phyloP scores from a whole-genome alignment of 2,113 vertebrate species.

The Microcebus ravelobensis region DNA sequence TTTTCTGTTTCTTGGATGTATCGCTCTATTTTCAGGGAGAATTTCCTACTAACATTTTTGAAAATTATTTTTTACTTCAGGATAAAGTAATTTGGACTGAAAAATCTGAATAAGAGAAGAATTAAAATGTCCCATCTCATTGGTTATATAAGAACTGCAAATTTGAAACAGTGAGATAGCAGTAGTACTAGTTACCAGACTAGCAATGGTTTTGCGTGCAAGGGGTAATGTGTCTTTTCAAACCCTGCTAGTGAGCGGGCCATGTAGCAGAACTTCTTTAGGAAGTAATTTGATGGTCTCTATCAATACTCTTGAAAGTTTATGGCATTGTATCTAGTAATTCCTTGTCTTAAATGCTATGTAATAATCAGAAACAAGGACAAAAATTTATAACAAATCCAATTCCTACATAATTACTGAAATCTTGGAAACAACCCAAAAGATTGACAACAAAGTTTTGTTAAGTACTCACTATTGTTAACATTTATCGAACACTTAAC shows the following conservation, averaged over 20 bases:
- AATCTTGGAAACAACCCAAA: background rate
- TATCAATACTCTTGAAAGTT: background rate
- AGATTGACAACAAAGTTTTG: background rate
- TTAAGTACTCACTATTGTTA: background rate
- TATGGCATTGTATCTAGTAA: background rate
- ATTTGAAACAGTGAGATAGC: accelerated
- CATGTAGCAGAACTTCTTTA: background rate
- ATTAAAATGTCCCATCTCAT: background rate
- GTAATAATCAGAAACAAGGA: background rate
- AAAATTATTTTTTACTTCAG: background rate
- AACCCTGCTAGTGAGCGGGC: background rate
- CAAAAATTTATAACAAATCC: background rate
- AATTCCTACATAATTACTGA: background rate
- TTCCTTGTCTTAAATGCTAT: background rate
- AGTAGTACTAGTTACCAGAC: background rate
- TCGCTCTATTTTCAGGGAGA: background rate
- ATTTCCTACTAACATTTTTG: background rate
- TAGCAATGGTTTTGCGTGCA: background rate
- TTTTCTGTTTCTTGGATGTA: background rate
- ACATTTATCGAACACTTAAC: background rate
- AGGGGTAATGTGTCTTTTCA: background rate
- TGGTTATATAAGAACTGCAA: background rate
- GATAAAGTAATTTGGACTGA: background rate
- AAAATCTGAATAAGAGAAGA: background rate
- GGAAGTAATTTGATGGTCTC: background rate